Percentiles rank a stretch among this genome's conserved stretches.
These are phyloP conservation scores for Capromys pilorides DNA, from an alignment of 2,797 vertebrate genomes.

Conservation along the genomic window DNA sequence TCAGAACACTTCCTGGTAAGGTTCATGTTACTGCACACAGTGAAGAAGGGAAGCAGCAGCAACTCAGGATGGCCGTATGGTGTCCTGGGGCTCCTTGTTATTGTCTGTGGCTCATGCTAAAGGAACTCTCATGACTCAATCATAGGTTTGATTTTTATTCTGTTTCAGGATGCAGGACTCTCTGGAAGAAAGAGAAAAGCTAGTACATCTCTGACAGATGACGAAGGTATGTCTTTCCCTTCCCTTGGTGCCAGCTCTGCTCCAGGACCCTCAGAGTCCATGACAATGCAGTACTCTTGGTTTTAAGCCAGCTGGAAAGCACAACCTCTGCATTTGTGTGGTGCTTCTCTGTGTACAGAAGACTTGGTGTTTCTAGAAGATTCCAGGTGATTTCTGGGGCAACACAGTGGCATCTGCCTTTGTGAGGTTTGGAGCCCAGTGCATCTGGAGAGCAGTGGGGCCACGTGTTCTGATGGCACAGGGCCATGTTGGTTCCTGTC, in stretches of 20 bases:
- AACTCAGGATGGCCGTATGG: fast-evolving
- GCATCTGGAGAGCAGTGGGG: not conserved
- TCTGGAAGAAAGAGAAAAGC: conserved; percentile 88
- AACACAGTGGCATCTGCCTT: not conserved
- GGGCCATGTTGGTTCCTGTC: not conserved
- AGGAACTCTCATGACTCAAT: not conserved
- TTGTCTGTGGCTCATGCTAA: fast-evolving
- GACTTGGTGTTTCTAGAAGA: not conserved
- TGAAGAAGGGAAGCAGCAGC: not conserved
- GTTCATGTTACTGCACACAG: not conserved
- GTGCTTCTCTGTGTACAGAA: not conserved
- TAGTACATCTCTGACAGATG: conserved; percentile 83
- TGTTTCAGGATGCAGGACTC: conserved; percentile 81
- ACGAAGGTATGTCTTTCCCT: conserved; percentile 80
- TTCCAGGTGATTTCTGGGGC: not conserved
- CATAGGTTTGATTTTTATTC: not conserved
- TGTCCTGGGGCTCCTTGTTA: fast-evolving
- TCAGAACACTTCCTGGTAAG: conserved; percentile 79
- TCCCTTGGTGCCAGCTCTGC: not conserved
- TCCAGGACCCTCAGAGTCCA: not conserved
- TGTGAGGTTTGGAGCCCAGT: not conserved
- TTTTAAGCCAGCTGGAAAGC: not conserved
- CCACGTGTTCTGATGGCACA: not conserved
- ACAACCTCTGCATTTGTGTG: not conserved
- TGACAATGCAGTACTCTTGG: not conserved